phyloP scores from a whole-genome alignment of 1,140 invertebrate genomes.

The Pantala flavescens region DNA sequence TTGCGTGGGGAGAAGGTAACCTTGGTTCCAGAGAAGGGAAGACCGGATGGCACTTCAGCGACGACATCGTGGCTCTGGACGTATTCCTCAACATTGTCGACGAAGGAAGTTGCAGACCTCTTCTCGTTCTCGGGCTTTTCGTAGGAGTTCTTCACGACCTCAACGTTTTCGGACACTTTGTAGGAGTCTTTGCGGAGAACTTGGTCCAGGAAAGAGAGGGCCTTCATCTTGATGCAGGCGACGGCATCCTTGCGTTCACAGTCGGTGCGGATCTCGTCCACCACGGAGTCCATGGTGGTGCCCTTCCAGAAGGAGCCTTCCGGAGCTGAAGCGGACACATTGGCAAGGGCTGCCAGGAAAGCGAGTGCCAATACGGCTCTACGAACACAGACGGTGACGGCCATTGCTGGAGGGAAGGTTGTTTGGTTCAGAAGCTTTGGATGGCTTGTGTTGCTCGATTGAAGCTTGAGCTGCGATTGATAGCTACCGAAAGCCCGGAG shows the following conservation, averaged over 20 bases:
- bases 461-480: not conserved
- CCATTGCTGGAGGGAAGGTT: not conserved
- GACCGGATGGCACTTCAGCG: conserved; percentile 49
- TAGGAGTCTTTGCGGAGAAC: conserved; percentile 65
- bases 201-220: conserved; percentile 62
- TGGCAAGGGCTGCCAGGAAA: conserved; percentile 32
- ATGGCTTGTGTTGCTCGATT: too few relatives aligned
- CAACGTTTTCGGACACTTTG: conserved; percentile 58
- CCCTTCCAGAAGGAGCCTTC: conserved; percentile 47
- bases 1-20: conserved; percentile 65
- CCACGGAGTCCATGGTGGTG: conserved; percentile 53
- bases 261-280: conserved; percentile 59
- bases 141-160: conserved; percentile 57
- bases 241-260: conserved; percentile 65
- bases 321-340: conserved; percentile 35
- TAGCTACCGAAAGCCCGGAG: not conserved
- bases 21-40: conserved; percentile 46
- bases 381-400: not conserved
- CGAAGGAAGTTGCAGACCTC: conserved; percentile 37
- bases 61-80: conserved; percentile 64
- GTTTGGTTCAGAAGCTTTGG: not conserved
- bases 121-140: conserved; percentile 26
- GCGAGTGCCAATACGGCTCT: not conserved
- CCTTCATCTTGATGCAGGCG: conserved; percentile 69
- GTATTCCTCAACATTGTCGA: conserved; percentile 57